Evolutionary conservation across 2,888 invertebrate species (phyloP).

Genomic region (Agrochola circellaris): DNA sequence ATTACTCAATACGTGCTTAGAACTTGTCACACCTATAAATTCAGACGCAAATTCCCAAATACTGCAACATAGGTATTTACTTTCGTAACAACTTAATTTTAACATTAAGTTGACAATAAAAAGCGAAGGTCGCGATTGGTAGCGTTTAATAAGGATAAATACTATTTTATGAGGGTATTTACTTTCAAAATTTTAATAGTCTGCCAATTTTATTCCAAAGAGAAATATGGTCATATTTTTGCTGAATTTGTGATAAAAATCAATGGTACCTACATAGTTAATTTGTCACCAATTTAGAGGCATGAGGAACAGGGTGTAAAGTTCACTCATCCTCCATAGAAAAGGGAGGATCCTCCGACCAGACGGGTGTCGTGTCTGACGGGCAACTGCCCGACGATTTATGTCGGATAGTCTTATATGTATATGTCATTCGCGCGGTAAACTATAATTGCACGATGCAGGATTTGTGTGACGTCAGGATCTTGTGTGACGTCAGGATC

Average conservation of each 20-base stretch:
- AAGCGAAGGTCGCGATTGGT: slow-evolving; percentile 13
- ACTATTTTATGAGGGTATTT: slow-evolving; percentile 5
- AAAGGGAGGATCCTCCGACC: too few species aligned
- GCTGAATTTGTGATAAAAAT: not conserved
- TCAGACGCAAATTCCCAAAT: slow-evolving; percentile 15
- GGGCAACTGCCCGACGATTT: too few species aligned
- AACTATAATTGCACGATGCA: too few species aligned
- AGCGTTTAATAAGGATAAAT: slow-evolving; percentile 26
- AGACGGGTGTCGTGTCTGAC: too few species aligned
- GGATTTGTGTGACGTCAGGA: too few species aligned
- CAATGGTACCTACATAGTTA: too few species aligned
- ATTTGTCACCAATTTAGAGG: too few species aligned
- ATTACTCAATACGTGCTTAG: slow-evolving; percentile 24
- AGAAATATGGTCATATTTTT: not conserved
- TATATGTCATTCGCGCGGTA: too few species aligned
- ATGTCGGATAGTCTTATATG: too few species aligned
- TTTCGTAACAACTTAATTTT: slow-evolving; percentile 28
- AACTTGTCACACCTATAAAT: slow-evolving; percentile 4
- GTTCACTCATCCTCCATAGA: too few species aligned
- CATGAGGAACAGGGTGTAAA: too few species aligned
- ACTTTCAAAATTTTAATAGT: not conserved
- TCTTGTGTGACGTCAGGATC: too few species aligned
- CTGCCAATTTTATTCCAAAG: not conserved
- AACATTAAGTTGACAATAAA: slow-evolving; percentile 37
- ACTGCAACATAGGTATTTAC: slow-evolving; percentile 32